Evolutionary conservation across 1,140 invertebrate species (phyloP).

Genomic region (Neodiprion fabricii): DNA sequence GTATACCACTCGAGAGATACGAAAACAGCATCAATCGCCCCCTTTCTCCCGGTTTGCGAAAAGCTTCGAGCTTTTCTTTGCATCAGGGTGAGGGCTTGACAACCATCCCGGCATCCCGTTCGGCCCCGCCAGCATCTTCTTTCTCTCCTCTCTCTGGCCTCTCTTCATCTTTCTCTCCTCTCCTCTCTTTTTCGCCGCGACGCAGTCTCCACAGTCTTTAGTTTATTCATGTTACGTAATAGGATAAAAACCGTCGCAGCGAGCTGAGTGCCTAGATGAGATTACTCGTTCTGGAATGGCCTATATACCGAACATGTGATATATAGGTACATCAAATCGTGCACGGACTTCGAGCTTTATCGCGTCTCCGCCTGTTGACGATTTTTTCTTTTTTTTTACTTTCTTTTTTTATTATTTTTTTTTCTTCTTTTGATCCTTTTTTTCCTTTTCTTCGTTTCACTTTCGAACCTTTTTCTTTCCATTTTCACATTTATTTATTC

Average conservation of each 20-base stretch:
- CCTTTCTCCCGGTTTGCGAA: too few relatives aligned
- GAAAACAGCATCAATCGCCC: neutral
- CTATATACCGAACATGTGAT: slow-evolving; percentile 40
- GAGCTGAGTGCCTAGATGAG: slow-evolving; percentile 57
- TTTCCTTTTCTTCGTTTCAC: slow-evolving; percentile 19
- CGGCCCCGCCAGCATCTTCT: slow-evolving; percentile 29
- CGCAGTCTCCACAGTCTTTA: slow-evolving; percentile 51
- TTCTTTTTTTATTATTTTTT: slow-evolving; percentile 22
- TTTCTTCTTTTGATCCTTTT: slow-evolving; percentile 28
- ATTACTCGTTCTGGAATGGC: slow-evolving; percentile 51
- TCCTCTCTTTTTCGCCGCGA: slow-evolving; percentile 23
- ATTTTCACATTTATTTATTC: too few relatives aligned
- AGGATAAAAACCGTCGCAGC: slow-evolving; percentile 60
- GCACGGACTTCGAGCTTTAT: neutral
- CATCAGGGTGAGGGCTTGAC: neutral
- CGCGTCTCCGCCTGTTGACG: neutral
- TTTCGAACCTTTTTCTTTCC: neutral
- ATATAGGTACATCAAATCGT: neutral
- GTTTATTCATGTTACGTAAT: slow-evolving; percentile 63
- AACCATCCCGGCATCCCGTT: slow-evolving; percentile 25
- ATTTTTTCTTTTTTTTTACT: neutral
- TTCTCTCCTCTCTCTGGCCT: slow-evolving; percentile 4
- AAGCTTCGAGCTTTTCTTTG: neutral
- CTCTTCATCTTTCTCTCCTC: slow-evolving; percentile 14
- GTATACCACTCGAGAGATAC: neutral